Evolutionary conservation across 1,140 invertebrate species (phyloP), one percentile per base, ranked within the genome.

Genomic region (Zaprionus ornatus): DNA sequence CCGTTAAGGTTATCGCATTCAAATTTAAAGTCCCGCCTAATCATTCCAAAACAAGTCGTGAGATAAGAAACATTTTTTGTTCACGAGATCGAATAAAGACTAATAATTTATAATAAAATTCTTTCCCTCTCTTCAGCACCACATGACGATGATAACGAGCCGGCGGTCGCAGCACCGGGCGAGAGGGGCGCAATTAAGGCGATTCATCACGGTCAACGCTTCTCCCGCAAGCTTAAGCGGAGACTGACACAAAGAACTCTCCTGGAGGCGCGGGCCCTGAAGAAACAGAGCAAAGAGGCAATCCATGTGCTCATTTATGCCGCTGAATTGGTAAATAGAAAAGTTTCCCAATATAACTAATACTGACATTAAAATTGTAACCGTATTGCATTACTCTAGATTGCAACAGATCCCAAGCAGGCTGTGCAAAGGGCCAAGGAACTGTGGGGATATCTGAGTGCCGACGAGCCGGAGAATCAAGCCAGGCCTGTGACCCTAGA

Each of bases 391-490:
- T 45, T 45, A 2, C 0, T 0, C 7, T 7, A 97, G 96, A 92
- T 97, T 68, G 95, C 95, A 5, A 96, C 94, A 48, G 96, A 97
- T 92, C 96, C 96, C 1, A 96, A 95, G 76, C 91, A 95, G 37
- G 96, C 96, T n/a, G 93, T 95, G 82, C 93, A 95, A 81, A 96
- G 96, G 85, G 95, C 95, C 2, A 95, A 95, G 72, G 95, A 95
- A 73, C 84, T 97, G 7, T 97, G 96, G 95, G 85, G 87, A 1
- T 93, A 94, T 10, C 92, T 97, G 32, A 97, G 96, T 79, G 92
- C 95, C 68, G 95, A 96, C 19, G 96, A 97, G 82, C 96, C 96
- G 0, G 96, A 97, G 91, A 97, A 97, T 92, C 96, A 97, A 92
- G 95, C 96, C 1, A 94, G 96, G 55, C 96, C 96, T 0, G 93